Evolutionary conservation across 2,113 vertebrate genomes (phyloP).

Genomic region (Peromyscus maniculatus): DNA sequence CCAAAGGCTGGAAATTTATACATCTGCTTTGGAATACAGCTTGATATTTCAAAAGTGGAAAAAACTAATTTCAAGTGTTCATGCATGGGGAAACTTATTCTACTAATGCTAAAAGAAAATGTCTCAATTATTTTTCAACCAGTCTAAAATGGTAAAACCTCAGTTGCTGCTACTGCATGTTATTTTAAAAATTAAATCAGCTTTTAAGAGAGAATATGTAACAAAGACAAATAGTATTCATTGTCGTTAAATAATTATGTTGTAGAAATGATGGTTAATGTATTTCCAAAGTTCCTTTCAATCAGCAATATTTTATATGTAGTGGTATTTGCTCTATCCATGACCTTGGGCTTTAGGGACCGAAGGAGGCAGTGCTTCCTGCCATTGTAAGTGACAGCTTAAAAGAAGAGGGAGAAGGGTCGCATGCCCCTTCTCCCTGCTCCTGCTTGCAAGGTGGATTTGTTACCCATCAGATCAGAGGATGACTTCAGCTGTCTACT

Average conservation of each 20-base stretch:
- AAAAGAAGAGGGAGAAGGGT: too few species aligned
- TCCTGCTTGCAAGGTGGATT: too few species aligned
- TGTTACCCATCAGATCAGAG: too few species aligned
- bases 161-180: neutral
- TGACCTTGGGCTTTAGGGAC: too few species aligned
- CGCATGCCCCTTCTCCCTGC: too few species aligned
- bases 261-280: neutral
- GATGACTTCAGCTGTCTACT: too few species aligned
- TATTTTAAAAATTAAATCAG: neutral
- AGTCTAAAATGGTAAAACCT: neutral
- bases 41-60: constrained; percentile 78
- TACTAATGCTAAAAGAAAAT: neutral
- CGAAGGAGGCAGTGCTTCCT: too few species aligned
- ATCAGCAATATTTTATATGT: neutral
- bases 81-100: constrained; percentile 16
- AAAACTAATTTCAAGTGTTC: constrained; percentile 64
- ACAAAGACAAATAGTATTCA: neutral
- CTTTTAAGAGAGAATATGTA: neutral
- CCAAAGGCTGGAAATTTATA: constrained; percentile 85
- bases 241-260: neutral
- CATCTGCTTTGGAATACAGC: constrained; percentile 82
- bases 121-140: neutral
- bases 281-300: neutral
- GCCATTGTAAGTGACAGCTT: too few species aligned
- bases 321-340: too few species aligned